Evolutionary conservation across 2,888 invertebrate species (phyloP).

Genomic region (Euplagia quadripunctaria): DNA sequence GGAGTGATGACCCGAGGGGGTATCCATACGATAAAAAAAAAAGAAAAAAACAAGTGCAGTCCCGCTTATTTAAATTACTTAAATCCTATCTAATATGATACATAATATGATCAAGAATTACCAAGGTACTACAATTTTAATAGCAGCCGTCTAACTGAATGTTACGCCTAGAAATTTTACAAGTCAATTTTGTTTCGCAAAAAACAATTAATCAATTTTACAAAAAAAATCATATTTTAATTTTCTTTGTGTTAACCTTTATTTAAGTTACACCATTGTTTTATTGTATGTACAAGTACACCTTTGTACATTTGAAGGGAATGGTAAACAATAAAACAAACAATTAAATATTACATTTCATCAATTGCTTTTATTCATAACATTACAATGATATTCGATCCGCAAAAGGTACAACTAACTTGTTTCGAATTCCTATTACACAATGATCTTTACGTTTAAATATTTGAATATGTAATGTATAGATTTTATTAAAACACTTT

Average conservation of each 20-base stretch:
- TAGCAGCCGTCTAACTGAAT: too few species aligned
- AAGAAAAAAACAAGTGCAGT: too few species aligned
- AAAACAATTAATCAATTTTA: not conserved
- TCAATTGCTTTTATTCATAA: slow-evolving; percentile 84
- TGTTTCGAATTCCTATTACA: slow-evolving; percentile 50
- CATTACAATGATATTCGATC: slow-evolving; percentile 74
- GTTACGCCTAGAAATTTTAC: not conserved
- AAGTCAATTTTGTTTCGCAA: not conserved
- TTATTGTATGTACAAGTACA: not conserved
- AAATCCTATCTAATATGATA: too few species aligned
- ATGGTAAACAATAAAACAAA: slow-evolving; percentile 66
- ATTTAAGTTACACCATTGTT: not conserved
- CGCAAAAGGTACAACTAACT: slow-evolving; percentile 57
- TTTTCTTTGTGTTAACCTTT: not conserved
- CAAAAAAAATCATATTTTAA: not conserved
- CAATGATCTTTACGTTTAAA: slow-evolving; percentile 44
- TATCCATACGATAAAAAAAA: too few species aligned
- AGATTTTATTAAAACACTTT: slow-evolving; percentile 16
- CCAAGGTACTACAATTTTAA: too few species aligned
- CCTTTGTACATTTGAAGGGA: slow-evolving; percentile 5
- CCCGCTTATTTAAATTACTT: too few species aligned
- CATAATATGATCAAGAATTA: too few species aligned
- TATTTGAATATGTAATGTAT: slow-evolving; percentile 21
- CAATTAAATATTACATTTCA: slow-evolving; percentile 75
- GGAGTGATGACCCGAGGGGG: too few species aligned